Evolutionary conservation across 2,113 vertebrate species (phyloP).

Genomic region (Psittacara wagleri): DNA sequence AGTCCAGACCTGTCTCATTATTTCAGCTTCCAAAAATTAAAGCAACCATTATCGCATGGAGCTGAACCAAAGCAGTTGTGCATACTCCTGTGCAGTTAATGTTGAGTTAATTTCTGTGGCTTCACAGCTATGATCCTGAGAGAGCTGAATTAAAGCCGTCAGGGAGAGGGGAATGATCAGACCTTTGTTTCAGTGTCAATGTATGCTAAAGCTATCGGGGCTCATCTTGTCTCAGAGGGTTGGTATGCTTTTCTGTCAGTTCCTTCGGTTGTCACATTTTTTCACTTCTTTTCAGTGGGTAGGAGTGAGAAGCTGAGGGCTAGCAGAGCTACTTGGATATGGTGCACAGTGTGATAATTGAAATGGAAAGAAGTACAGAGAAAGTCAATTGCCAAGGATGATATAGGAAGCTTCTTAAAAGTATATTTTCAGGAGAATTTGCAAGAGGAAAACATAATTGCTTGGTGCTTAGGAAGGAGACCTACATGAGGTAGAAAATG

Average conservation of each 20-base stretch:
- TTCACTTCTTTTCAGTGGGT: constrained; percentile 29
- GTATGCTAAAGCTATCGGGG: not conserved
- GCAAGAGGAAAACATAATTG: not conserved
- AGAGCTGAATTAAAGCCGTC: not conserved
- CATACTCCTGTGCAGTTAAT: not conserved
- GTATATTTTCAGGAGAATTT: not conserved
- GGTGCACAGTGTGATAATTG: not conserved
- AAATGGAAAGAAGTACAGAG: not conserved
- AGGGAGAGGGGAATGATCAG: not conserved
- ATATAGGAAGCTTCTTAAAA: not conserved
- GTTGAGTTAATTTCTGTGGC: not conserved
- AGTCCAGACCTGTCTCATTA: not conserved
- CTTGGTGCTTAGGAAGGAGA: not conserved
- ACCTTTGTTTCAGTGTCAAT: not conserved
- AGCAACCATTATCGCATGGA: accelerated
- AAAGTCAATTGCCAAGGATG: not conserved
- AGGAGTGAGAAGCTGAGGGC: constrained; percentile 59
- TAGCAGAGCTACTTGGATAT: constrained; percentile 19
- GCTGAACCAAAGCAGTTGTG: not conserved
- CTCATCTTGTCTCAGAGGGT: not conserved
- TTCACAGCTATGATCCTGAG: not conserved
- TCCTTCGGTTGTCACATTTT: constrained; percentile 36
- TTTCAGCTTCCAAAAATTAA: not conserved
- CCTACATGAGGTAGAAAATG: not conserved
- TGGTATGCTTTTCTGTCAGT: constrained; percentile 3